phyloP scores from a whole-genome alignment of 2,797 vertebrate genomes.

The Bradypodion pumilum region DNA sequence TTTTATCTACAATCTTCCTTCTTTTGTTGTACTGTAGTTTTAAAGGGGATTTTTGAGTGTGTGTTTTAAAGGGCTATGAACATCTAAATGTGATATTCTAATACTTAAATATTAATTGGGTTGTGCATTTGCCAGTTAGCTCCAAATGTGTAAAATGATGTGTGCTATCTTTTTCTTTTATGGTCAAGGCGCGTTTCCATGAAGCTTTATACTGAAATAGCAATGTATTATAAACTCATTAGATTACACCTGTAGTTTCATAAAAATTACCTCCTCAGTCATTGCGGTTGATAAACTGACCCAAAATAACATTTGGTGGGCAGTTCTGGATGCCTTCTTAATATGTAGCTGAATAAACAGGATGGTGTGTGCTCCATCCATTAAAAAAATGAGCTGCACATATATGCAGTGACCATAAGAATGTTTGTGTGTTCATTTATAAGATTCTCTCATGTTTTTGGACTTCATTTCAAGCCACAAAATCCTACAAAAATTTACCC shows the following conservation, averaged over 20 bases:
- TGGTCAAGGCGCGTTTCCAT: slow-evolving; percentile 23
- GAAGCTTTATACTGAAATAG: slow-evolving; percentile 6
- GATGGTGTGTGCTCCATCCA: not conserved
- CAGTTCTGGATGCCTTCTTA: not conserved
- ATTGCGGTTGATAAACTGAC: not conserved
- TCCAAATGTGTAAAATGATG: slow-evolving; percentile 30
- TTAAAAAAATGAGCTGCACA: too few species aligned
- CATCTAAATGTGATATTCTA: slow-evolving; percentile 35
- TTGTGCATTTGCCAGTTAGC: slow-evolving; percentile 37
- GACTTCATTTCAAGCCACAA: too few species aligned
- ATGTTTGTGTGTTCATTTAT: too few species aligned
- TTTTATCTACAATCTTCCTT: slow-evolving; percentile 46
- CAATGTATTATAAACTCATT: not conserved
- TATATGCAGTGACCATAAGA: too few species aligned
- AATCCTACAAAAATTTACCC: too few species aligned
- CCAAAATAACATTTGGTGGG: not conserved
- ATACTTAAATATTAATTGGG: slow-evolving; percentile 41
- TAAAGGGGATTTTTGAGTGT: slow-evolving; percentile 15
- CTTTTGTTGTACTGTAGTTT: slow-evolving; percentile 44
- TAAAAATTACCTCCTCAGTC: not conserved
- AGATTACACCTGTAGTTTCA: slow-evolving; percentile 8
- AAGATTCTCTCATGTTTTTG: too few species aligned
- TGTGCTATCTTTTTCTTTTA: not conserved
- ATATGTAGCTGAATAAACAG: not conserved
- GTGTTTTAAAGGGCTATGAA: slow-evolving; percentile 42